Conservation (phyloP, 2,888 invertebrate species). For the Tortrix viridana region DNA sequence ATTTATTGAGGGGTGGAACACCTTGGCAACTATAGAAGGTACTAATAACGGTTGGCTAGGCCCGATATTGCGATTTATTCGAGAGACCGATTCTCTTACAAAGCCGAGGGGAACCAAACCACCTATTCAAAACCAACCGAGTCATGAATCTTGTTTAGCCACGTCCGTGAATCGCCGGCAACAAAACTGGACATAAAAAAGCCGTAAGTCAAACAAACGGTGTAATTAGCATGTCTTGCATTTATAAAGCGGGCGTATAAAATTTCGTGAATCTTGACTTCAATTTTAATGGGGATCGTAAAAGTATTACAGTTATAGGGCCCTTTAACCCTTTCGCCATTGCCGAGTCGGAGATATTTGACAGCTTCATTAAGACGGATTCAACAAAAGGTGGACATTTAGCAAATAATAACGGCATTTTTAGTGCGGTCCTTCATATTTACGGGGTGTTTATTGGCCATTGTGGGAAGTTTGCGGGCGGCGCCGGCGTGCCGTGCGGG, state of each 20-base stretch:
- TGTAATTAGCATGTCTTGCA: slow-evolving; percentile 59
- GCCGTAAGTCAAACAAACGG: slow-evolving; percentile 53
- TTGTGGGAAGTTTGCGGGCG: slow-evolving; percentile 65
- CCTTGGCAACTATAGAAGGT: slow-evolving; percentile 82
- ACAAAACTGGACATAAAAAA: slow-evolving; percentile 41
- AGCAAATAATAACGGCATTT: slow-evolving; percentile 76
- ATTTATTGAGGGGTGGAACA: slow-evolving; percentile 84
- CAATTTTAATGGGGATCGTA: slow-evolving; percentile 46
- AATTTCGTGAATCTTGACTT: slow-evolving; percentile 39
- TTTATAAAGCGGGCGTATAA: slow-evolving; percentile 51
- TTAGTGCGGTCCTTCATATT: slow-evolving; percentile 78
- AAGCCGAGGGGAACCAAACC: slow-evolving; percentile 44
- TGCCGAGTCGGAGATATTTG: slow-evolving; percentile 60
- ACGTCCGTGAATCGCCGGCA: slow-evolving; percentile 14
- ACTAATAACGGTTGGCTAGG: slow-evolving; percentile 81
- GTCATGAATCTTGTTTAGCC: slow-evolving; percentile 32
- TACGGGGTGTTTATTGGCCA: slow-evolving; percentile 82
- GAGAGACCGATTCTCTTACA: slow-evolving; percentile 58
- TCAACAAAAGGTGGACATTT: slow-evolving; percentile 79
- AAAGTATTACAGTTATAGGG: slow-evolving; percentile 41
- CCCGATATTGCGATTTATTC: slow-evolving; percentile 79
- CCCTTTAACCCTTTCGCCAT: slow-evolving; percentile 54
- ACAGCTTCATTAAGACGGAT: slow-evolving; percentile 66
- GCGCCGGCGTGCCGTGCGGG: slow-evolving; percentile 60
- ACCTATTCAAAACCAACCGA: slow-evolving; percentile 44